These are phyloP conservation scores for Acleris cristana DNA, from an alignment of 2,888 invertebrate genomes.

Conservation along the genomic window DNA sequence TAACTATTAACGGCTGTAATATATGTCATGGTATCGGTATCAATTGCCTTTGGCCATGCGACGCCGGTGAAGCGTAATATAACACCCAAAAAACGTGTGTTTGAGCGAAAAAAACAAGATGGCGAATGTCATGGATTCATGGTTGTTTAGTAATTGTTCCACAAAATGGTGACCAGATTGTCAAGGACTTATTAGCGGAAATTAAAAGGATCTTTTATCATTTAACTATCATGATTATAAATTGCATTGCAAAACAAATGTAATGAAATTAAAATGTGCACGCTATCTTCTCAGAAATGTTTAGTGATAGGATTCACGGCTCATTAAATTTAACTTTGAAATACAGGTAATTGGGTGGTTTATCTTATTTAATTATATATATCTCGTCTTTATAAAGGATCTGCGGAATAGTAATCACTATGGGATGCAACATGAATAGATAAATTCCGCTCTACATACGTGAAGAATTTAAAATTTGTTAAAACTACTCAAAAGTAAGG, in stretches of 20 bases:
- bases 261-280: too few relatives aligned
- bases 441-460: conserved; percentile 1
- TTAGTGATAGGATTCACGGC: conserved; percentile 6
- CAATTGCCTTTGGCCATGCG: conserved; percentile 53
- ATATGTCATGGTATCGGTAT: conserved; percentile 73
- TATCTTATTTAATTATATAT: conserved; percentile 20
- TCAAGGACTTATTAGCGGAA: too few relatives aligned
- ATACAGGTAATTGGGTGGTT: background rate
- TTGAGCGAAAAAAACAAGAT: background rate
- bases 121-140: background rate
- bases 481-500: too few relatives aligned
- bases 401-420: conserved; percentile 12
- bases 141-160: too few relatives aligned
- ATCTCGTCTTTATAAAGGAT: conserved; percentile 11
- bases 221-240: too few relatives aligned
- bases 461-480: background rate
- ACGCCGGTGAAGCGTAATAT: conserved; percentile 41
- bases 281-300: background rate
- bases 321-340: conserved; percentile 25
- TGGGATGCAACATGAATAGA: conserved; percentile 11
- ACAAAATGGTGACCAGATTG: too few relatives aligned
- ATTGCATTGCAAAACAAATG: too few relatives aligned
- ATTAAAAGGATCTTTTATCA: too few relatives aligned
- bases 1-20: conserved; percentile 64
- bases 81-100: conserved; percentile 11